A percentile compares a stretch with the other conserved stretches of the same genome.
phyloP scores from a whole-genome alignment of 2,113 vertebrate species.

The Python bivittatus region DNA sequence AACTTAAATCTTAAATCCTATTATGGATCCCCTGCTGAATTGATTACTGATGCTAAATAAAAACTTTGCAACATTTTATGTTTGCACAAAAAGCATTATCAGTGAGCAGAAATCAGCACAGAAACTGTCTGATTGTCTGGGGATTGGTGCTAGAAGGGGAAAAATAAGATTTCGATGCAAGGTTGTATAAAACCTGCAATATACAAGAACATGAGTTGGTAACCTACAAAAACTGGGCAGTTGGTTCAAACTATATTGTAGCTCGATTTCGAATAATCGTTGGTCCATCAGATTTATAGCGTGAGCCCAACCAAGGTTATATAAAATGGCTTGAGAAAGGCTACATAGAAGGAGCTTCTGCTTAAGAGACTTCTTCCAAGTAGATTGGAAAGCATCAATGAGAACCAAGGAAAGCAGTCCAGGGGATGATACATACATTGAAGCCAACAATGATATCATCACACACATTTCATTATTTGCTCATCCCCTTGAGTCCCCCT shows the following conservation, averaged over 20 bases:
- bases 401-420: neutral
- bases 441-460: neutral
- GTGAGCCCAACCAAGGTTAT: neutral
- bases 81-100: neutral
- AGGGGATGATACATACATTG: neutral
- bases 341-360: neutral
- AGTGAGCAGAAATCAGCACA: neutral
- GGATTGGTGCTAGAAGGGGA: neutral
- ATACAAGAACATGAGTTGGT: neutral
- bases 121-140: neutral
- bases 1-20: neutral
- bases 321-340: neutral
- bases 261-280: neutral
- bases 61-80: neutral
- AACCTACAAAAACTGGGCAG: neutral
- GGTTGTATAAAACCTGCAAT: neutral
- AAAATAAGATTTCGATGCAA: neutral
- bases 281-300: neutral
- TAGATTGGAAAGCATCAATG: neutral
- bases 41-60: neutral
- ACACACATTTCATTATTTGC: neutral
- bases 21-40: neutral
- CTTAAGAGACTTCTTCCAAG: neutral
- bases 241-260: neutral
- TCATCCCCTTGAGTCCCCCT: neutral